Percentiles rank a stretch among this genome's conserved stretches.
phyloP scores from a whole-genome alignment of 2,113 vertebrate species.

The Amia ocellicauda region DNA sequence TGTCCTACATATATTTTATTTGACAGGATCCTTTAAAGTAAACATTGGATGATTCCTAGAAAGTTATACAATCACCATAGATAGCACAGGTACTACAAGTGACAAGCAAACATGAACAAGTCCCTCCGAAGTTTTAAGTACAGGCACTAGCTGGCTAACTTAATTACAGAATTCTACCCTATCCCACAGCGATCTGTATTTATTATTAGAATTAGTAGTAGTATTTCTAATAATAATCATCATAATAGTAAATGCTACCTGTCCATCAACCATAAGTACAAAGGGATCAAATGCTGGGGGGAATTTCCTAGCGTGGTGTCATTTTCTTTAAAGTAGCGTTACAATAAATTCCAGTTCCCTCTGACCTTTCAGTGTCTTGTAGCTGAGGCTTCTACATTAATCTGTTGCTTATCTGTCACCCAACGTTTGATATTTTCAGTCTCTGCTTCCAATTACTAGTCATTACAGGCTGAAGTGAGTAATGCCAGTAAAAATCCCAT shows the following conservation, averaged over 20 bases:
- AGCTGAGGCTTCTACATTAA: constrained; percentile 60
- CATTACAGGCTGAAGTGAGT: constrained; percentile 70
- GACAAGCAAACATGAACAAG: too few species aligned
- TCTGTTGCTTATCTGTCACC: constrained; percentile 67
- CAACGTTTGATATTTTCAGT: constrained; percentile 60
- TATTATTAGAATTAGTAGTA: background rate
- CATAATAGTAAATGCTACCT: too few species aligned
- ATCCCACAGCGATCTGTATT: background rate
- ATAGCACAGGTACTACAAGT: too few species aligned
- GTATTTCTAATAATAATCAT: too few species aligned
- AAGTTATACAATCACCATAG: too few species aligned
- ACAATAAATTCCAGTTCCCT: constrained; percentile 57
- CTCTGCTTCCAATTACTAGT: constrained; percentile 84
- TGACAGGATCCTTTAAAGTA: too few species aligned
- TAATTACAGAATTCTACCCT: too few species aligned
- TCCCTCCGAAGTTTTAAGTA: too few species aligned
- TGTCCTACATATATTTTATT: too few species aligned
- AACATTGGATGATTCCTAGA: too few species aligned
- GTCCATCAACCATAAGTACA: background rate
- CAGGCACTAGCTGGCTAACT: too few species aligned
- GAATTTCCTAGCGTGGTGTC: constrained; percentile 1
- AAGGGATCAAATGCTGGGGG: background rate
- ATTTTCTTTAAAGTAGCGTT: constrained; percentile 51
- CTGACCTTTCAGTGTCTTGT: constrained; percentile 63
- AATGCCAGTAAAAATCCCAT: constrained; percentile 70